Conservation (phyloP, 2,113 vertebrate genomes). For the Benitochromis conjunctus region DNA sequence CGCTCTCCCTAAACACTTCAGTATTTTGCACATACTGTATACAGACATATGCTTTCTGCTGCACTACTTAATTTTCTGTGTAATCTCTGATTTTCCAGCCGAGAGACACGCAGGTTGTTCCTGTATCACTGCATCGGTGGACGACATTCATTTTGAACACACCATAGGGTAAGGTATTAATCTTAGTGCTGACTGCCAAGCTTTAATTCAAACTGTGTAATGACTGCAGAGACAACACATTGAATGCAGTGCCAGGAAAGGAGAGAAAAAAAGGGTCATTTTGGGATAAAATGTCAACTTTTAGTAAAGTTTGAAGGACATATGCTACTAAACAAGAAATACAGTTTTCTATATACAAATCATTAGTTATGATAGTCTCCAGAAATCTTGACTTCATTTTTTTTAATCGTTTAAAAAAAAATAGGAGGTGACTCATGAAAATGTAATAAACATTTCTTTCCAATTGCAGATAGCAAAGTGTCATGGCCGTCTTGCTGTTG, state of each 20-base stretch:
- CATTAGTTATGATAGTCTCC: background rate
- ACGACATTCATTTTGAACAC: conserved; percentile 96
- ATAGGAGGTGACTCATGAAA: background rate
- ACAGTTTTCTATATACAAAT: accelerated
- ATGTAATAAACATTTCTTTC: background rate
- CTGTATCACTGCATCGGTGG: conserved; percentile 96
- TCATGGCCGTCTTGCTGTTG: background rate
- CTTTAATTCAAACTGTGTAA: background rate
- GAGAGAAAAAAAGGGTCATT: background rate
- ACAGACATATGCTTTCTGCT: background rate
- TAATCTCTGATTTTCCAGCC: conserved; percentile 69
- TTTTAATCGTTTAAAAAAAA: background rate
- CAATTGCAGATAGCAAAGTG: background rate
- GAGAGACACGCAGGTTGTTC: conserved; percentile 92
- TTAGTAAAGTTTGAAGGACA: background rate
- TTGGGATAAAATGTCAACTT: background rate
- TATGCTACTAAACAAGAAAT: background rate
- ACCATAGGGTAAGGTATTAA: conserved; percentile 84
- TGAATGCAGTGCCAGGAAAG: background rate
- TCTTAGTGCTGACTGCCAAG: background rate
- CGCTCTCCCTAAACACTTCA: background rate
- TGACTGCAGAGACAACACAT: background rate
- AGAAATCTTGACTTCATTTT: background rate
- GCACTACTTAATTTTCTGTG: background rate
- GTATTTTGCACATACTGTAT: background rate